phyloP scores from a whole-genome alignment of 2,888 invertebrate species.

The Dysmachus trigonus region DNA sequence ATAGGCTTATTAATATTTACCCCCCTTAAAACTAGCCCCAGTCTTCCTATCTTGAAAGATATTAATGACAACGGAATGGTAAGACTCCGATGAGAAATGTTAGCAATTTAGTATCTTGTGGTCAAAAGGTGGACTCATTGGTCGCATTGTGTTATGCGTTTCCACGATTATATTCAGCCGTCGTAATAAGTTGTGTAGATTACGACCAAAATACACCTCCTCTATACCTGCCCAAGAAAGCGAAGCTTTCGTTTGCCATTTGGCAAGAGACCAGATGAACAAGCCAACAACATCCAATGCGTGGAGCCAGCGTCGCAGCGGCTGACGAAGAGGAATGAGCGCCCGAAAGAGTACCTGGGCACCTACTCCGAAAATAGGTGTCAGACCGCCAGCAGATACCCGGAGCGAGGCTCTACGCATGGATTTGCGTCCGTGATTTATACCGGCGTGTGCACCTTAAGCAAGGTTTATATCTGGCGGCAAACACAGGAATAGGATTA shows the following conservation, averaged over 20 bases:
- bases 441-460: conserved; percentile 16
- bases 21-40: too few relatives aligned
- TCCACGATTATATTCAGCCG: not conserved
- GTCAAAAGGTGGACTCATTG: not conserved
- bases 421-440: conserved; percentile 26
- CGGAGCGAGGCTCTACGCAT: not conserved
- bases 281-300: not conserved
- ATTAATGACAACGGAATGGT: not conserved
- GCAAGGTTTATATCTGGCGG: conserved; percentile 5
- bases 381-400: not conserved
- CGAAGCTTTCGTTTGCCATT: not conserved
- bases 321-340: not conserved
- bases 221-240: not conserved
- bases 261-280: not conserved
- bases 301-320: not conserved
- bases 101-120: not conserved
- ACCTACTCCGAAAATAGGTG: conserved; percentile 9
- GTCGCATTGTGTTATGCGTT: not conserved
- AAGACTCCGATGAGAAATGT: not conserved
- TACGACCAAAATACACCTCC: not conserved
- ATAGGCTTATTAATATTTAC: too few relatives aligned
- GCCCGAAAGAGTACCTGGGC: not conserved
- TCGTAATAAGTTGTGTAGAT: not conserved
- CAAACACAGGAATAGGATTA: conserved; percentile 14
- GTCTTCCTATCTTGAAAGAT: not conserved